Evolutionary conservation across 2,888 invertebrate species (phyloP).

Genomic region (Plemyria rubiginata): DNA sequence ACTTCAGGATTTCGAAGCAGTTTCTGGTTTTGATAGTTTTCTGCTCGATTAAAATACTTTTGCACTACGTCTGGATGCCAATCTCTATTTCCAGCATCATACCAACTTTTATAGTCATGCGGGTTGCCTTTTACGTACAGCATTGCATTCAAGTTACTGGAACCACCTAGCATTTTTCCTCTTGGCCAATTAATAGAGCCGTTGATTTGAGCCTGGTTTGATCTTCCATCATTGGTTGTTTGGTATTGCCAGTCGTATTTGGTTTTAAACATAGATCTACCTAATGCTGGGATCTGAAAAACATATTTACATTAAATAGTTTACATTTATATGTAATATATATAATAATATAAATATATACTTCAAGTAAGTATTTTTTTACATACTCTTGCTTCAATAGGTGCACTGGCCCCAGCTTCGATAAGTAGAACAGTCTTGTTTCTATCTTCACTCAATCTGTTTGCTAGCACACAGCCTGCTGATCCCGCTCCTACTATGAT

Average conservation of each 20-base stretch:
- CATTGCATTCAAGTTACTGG: constrained; percentile 83
- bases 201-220: constrained; percentile 86
- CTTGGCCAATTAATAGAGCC: constrained; percentile 78
- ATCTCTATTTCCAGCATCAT: constrained; percentile 76
- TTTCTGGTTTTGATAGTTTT: constrained; percentile 65
- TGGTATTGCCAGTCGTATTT: constrained; percentile 92
- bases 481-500: constrained; percentile 85
- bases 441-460: constrained; percentile 73
- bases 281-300: constrained; percentile 53
- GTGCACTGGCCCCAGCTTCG: constrained; percentile 43
- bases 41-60: constrained; percentile 78
- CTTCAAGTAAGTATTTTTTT: neutral
- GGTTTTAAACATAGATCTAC: constrained; percentile 53
- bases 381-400: constrained; percentile 33
- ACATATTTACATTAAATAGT: neutral
- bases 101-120: constrained; percentile 82
- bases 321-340: neutral
- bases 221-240: constrained; percentile 89
- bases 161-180: constrained; percentile 87
- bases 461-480: constrained; percentile 85
- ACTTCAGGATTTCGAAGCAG: constrained; percentile 46
- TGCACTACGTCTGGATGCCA: constrained; percentile 82
- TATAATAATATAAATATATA: neutral
- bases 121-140: constrained; percentile 81
- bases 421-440: constrained; percentile 38